Conservation (phyloP, 2,113 vertebrate genomes). For the Seriola rivoliana region DNA sequence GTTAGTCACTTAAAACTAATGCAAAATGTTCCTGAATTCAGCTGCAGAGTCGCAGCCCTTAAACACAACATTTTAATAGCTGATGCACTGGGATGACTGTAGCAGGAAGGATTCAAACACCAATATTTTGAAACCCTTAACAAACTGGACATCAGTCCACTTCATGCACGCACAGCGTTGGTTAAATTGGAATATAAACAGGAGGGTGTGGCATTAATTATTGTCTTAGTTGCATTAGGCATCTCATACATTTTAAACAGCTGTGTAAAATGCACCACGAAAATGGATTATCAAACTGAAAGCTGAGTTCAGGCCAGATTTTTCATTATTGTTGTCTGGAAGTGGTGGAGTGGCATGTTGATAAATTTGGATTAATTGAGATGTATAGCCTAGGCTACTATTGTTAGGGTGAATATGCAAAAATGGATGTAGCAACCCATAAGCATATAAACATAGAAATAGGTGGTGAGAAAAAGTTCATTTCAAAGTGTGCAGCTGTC, state of each 20-base stretch:
- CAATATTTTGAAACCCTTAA: background rate
- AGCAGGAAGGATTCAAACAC: too few relatives aligned
- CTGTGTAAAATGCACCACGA: constrained; percentile 7
- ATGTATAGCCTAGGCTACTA: background rate
- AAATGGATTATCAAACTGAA: background rate
- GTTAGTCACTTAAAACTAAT: too few relatives aligned
- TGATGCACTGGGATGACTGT: background rate
- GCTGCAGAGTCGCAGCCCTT: background rate
- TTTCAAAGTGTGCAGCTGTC: background rate
- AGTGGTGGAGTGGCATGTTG: background rate
- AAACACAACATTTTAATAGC: background rate
- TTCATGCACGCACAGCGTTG: background rate
- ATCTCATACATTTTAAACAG: constrained; percentile 46
- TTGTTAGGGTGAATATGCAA: background rate
- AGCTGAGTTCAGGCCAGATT: background rate
- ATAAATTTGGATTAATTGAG: background rate
- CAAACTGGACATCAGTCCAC: too few relatives aligned
- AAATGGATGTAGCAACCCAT: background rate
- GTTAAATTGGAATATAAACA: constrained; percentile 13
- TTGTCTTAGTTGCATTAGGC: constrained; percentile 8
- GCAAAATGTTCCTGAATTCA: background rate
- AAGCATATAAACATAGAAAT: background rate
- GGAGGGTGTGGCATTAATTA: constrained; percentile 46
- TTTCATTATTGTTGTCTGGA: background rate
- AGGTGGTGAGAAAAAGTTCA: background rate